A percentile compares a stretch with the other conserved stretches of the same genome.
Evolutionary conservation across 2,797 vertebrate genomes (phyloP).

Genomic region (Sebastes melanostomus): DNA sequence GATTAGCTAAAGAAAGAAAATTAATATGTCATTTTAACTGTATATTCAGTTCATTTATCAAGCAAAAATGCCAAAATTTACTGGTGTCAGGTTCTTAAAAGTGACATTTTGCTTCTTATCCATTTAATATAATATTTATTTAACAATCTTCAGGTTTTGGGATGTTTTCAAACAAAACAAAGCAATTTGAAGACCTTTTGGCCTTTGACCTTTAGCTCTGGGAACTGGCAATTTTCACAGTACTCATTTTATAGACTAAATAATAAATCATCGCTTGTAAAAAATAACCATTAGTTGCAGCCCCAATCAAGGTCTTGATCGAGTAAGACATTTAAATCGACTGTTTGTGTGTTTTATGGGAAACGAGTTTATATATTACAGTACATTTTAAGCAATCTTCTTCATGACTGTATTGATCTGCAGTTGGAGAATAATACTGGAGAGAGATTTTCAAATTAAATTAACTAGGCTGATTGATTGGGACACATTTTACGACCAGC

Average conservation of each 20-base stretch:
- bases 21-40: neutral
- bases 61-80: neutral
- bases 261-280: neutral
- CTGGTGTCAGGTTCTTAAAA: neutral
- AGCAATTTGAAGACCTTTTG: neutral
- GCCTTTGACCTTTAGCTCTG: neutral
- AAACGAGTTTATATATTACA: neutral
- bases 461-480: neutral
- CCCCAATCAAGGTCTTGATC: neutral
- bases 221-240: neutral
- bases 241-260: neutral
- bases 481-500: neutral
- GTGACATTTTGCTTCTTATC: neutral
- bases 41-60: neutral
- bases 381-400: neutral
- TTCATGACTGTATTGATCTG: neutral
- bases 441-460: neutral
- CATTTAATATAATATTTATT: neutral
- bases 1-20: neutral
- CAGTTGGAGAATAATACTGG: neutral
- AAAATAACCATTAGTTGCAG: neutral
- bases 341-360: too few species aligned
- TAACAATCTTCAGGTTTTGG: neutral
- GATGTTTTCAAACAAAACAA: neutral
- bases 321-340: neutral